phyloP scores from a whole-genome alignment of 2,113 vertebrate species.

The Phoenicopterus ruber region DNA sequence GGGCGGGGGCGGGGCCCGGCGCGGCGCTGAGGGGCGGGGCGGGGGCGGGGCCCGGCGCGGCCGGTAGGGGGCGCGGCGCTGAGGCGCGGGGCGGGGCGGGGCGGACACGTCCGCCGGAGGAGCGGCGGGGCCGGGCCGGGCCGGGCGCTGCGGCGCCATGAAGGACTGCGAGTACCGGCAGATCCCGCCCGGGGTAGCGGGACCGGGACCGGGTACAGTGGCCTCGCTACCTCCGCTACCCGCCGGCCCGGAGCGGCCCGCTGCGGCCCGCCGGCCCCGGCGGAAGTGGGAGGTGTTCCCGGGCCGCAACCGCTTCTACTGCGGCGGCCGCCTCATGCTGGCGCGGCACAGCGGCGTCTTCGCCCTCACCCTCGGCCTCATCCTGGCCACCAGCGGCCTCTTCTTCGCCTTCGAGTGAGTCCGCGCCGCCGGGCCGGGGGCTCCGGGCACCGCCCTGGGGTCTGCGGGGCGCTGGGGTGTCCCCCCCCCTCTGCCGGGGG shows the following conservation, averaged over 20 bases:
- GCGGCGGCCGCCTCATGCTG: conserved; percentile 88
- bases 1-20: no score
- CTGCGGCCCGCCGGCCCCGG: conserved; percentile 52
- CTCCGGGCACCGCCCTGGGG: background rate
- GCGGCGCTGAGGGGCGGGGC: no score
- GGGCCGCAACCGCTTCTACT: conserved; percentile 88
- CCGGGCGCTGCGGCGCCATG: conserved; percentile 50
- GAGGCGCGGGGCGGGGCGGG: background rate
- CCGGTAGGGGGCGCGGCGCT: no score
- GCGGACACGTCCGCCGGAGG: background rate
- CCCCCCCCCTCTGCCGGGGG: background rate
- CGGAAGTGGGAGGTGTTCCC: conserved; percentile 92
- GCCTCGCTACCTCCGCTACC: conserved; percentile 39
- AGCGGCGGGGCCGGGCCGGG: background rate
- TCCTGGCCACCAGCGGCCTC: conserved; percentile 87
- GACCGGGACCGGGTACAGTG: background rate
- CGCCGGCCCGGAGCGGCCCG: background rate
- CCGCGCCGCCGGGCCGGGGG: background rate
- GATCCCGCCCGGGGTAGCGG: conserved; percentile 74
- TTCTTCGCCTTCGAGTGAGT: conserved; percentile 97
- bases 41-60: no score
- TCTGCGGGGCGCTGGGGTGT: no score
- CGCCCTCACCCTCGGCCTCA: conserved; percentile 88
- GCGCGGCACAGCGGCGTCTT: conserved; percentile 88
- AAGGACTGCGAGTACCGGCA: conserved; percentile 89